Percentiles rank a stretch among this genome's conserved stretches.
phyloP scores from a whole-genome alignment of 2,113 vertebrate genomes.

The Calyptomena viridis region DNA sequence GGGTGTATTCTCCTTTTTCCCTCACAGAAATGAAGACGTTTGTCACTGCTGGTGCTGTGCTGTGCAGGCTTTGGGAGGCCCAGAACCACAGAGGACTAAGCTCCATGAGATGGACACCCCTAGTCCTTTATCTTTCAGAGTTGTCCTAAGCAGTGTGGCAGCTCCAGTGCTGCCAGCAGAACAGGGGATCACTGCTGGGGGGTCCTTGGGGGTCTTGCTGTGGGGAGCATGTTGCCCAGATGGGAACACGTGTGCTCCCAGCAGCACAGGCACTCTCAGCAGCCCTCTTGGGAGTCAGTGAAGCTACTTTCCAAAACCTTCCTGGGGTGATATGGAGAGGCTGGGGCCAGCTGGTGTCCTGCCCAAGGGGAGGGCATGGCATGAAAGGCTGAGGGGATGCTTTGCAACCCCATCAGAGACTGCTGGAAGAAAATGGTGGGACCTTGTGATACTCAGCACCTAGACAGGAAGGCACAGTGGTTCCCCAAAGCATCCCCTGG shows the following conservation, averaged over 20 bases:
- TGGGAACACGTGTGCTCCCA: rapidly evolving
- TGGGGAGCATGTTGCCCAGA: background rate
- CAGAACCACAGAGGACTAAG: background rate
- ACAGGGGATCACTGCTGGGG: rapidly evolving
- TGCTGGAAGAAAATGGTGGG: background rate
- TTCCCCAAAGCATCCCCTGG: background rate
- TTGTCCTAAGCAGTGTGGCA: no score
- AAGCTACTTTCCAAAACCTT: no score
- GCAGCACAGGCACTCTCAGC: background rate
- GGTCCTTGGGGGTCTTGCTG: background rate
- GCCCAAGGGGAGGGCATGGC: no score
- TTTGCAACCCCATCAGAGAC: no score
- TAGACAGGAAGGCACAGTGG: background rate
- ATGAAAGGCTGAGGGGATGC: no score
- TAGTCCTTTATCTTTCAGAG: background rate
- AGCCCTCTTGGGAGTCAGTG: background rate
- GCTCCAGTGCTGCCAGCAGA: background rate
- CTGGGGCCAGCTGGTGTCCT: no score
- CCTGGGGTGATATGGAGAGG: no score
- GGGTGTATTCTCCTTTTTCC: background rate
- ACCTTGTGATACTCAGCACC: background rate
- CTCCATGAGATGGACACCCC: background rate
- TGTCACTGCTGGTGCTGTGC: background rate
- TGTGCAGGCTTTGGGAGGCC: background rate
- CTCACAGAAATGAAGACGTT: background rate